phyloP scores from a whole-genome alignment of 2,113 vertebrate species.

The Silurus meridionalis region DNA sequence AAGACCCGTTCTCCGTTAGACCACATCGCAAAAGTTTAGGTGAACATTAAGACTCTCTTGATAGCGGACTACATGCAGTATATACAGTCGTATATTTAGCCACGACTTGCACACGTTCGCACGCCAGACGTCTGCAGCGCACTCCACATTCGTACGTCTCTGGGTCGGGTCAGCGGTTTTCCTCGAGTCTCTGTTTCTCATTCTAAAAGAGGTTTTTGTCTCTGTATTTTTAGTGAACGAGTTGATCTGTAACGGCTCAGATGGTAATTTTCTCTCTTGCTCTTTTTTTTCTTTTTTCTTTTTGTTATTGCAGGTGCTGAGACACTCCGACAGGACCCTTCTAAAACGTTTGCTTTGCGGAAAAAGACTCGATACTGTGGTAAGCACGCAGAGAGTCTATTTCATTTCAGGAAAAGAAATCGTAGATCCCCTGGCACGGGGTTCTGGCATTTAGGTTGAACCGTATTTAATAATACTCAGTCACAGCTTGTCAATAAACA shows the following conservation, averaged over 20 bases:
- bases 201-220: background rate
- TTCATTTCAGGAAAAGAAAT: background rate
- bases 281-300: conserved; percentile 5
- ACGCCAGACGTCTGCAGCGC: background rate
- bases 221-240: conserved; percentile 1
- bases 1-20: background rate
- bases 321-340: conserved; percentile 49
- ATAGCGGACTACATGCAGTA: background rate
- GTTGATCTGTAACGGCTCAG: conserved; percentile 1
- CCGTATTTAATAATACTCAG: background rate
- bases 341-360: conserved; percentile 49
- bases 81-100: background rate
- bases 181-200: background rate
- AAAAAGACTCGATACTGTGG: conserved; percentile 58
- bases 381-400: conserved; percentile 50
- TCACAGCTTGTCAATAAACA: background rate
- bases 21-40: background rate
- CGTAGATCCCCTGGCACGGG: no score
- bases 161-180: background rate
- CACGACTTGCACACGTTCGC: background rate
- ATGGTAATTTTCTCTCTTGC: background rate
- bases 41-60: background rate
- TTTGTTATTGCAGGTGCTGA: conserved; percentile 57
- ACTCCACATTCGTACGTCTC: background rate
- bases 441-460: background rate